Base-by-base conservation (phyloP, 1,140 invertebrate species). In the Dryas iulia region DNA sequence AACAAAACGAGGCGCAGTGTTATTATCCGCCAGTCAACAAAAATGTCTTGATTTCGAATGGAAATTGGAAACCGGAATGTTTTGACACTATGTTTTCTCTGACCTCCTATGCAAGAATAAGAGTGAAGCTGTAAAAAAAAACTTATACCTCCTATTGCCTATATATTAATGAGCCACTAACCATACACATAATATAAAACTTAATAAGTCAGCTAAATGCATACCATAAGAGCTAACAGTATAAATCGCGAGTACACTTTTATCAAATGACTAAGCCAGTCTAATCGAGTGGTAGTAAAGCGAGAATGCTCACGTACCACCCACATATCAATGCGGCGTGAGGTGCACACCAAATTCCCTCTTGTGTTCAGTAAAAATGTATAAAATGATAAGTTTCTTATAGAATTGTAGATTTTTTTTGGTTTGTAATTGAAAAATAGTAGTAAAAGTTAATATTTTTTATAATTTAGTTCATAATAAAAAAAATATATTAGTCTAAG, bases 281-380 rank as follows among this genome's bases (percentile, higher is more conserved):
- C 62, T 65, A 66, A 66, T 66, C 66, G 69, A 68, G 72, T 69
- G 69, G 60, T 65, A 71, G 72, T 74, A 74, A 71, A 71, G 66
- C 69, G 69, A 71, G 60, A 77, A 80, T 78, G 73, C 71, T 61
- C 81, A 83, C 78, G 81, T 83, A 73, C 64, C 69, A 39, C 61
- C 77, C 64, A 83, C 81, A 81, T 83, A 83, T 83, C 81, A 83
- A 77, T 74, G 73, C 61, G 69, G 65, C 72, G 67, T 67, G 76
- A 66, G 68, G 58, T 64, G 66, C 68, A 73, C 53, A 54, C 53
- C 4, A 54, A 54, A 21, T 47, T 1, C 7, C 21, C 39, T 47
- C 14, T 39, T 39, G n/a, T 47, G 39, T 47, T 3, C 14, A 47
- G 14, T 21, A 47, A 47, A 47, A 47, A 47, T 47, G 39, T 47